Conservation (phyloP, 1,140 invertebrate genomes). For the Ceratosolen solmsi region DNA sequence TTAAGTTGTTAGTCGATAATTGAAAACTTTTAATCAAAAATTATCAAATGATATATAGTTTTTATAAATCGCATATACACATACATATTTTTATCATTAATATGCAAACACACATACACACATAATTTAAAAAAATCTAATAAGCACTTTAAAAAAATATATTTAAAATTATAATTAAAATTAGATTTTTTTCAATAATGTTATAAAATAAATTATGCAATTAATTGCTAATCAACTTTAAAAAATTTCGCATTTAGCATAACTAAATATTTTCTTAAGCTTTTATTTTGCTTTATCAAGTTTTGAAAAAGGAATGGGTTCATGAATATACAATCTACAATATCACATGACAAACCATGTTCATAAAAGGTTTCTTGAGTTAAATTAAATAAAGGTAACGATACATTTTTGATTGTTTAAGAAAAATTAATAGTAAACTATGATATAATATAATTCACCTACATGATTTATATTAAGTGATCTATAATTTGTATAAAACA, state of each 20-base stretch:
- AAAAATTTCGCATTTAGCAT: constrained; percentile 35
- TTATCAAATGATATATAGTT: constrained; percentile 30
- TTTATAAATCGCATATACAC: constrained; percentile 28
- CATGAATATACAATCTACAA: constrained; percentile 5
- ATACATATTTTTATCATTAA: constrained; percentile 1
- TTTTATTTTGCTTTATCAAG: not conserved
- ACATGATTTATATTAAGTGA: not conserved
- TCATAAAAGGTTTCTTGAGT: constrained; percentile 11
- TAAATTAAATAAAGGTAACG: not conserved
- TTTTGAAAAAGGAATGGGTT: not conserved
- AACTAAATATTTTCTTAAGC: constrained; percentile 38
- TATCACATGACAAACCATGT: not conserved
- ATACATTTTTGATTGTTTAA: constrained; percentile 2
- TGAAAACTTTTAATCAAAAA: constrained; percentile 33
- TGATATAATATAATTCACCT: not conserved
- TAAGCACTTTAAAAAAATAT: constrained; percentile 43
- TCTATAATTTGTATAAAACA: not conserved
- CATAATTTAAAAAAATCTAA: constrained; percentile 13
- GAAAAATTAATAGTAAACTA: constrained; percentile 20
- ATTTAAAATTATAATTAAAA: constrained; percentile 34
- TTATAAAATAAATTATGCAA: constrained; percentile 20
- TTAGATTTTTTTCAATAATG: constrained; percentile 23
- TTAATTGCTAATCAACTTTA: constrained; percentile 33
- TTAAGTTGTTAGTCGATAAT: constrained; percentile 38
- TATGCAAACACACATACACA: not conserved